Base-by-base conservation (phyloP, 2,888 invertebrate species). In the Arge pagana region DNA sequence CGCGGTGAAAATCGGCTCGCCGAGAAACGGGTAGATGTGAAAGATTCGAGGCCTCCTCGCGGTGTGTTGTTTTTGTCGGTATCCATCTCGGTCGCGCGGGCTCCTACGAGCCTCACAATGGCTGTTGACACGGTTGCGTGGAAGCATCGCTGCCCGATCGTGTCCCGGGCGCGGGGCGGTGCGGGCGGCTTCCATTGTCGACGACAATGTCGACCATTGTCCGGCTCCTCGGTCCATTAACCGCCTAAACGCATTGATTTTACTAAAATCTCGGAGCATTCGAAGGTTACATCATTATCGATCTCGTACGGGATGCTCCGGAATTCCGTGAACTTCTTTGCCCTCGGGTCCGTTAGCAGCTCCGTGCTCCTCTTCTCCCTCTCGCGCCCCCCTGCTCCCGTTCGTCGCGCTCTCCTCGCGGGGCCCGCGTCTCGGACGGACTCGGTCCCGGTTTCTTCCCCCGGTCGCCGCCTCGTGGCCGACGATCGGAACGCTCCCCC, bases 181-280 rank as follows among this genome's bases (percentile, higher is more conserved):
- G 45, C 24, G 45, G 35, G 45, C 45, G 45, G 45, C 35, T 35
- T 35, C 45, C 45, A 45, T 45, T 45, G 45, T 45, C 31, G 45
- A 45, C 45, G 15, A 45, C 45, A 45, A 45, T 45, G 35, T 31
- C 13, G 23, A 31, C 13, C 33, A 45, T 45, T 45, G 45, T 45
- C 45, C 33, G 33, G 33, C 45, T 45, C 19, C 45, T 31, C 45
- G 45, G 33, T 45, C 45, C 45, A 45, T 45, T 45, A 45, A 45
- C 31, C 45, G 45, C 45, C 45, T 45, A 45, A 45, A 45, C 33
- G 45, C 45, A 45, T 45, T 45, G 45, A 45, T 45, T 45, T 45
- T 45, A 33, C 33, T 45, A 35, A 45, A 45, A 45, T 45, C 45
- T 45, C 33, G 19, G 16, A 15, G 33, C 24, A 45, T 45, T 45